Percentiles rank a stretch among this genome's conserved stretches.
Evolutionary conservation across 2,797 vertebrate genomes (phyloP).

Genomic region (Hyperoplus lanceolatus): DNA sequence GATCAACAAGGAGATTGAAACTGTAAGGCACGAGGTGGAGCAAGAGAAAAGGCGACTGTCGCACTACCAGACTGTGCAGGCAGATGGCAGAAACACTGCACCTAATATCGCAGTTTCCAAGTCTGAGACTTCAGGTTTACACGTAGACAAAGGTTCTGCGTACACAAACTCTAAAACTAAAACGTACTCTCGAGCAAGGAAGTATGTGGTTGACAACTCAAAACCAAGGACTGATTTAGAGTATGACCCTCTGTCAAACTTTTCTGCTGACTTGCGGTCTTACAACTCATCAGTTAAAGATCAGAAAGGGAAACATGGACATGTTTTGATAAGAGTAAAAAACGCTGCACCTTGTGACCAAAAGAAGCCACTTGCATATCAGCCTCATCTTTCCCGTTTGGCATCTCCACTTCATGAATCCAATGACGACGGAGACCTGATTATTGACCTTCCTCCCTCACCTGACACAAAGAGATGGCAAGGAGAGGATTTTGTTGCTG

Average conservation of each 20-base stretch:
- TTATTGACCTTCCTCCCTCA: constrained; percentile 80
- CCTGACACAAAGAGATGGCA: constrained; percentile 47
- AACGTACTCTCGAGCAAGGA: constrained; percentile 42
- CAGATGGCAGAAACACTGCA: constrained; percentile 25
- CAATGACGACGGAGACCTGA: constrained; percentile 79
- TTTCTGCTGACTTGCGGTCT: constrained; percentile 79
- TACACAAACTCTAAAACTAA: constrained; percentile 14
- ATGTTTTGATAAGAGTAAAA: constrained; percentile 46
- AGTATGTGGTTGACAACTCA: constrained; percentile 84
- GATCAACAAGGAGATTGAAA: constrained; percentile 85
- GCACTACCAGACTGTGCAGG: constrained; percentile 70
- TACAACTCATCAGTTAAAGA: constrained; percentile 62
- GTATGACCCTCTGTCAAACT: constrained; percentile 88
- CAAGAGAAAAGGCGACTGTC: constrained; percentile 82
- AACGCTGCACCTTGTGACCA: constrained; percentile 5
- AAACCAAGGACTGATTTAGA: constrained; percentile 86
- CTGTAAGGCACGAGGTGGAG: constrained; percentile 84
- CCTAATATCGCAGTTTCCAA: constrained; percentile 19
- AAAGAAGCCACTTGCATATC: background rate
- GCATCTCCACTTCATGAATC: constrained; percentile 73
- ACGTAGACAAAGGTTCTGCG: constrained; percentile 39
- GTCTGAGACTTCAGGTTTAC: constrained; percentile 40
- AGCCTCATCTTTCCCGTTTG: background rate
- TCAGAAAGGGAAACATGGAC: constrained; percentile 37
- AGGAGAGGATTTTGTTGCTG: constrained; percentile 16